Evolutionary conservation across 2,888 invertebrate genomes (phyloP).

Genomic region (Physocephala rufipes): DNA sequence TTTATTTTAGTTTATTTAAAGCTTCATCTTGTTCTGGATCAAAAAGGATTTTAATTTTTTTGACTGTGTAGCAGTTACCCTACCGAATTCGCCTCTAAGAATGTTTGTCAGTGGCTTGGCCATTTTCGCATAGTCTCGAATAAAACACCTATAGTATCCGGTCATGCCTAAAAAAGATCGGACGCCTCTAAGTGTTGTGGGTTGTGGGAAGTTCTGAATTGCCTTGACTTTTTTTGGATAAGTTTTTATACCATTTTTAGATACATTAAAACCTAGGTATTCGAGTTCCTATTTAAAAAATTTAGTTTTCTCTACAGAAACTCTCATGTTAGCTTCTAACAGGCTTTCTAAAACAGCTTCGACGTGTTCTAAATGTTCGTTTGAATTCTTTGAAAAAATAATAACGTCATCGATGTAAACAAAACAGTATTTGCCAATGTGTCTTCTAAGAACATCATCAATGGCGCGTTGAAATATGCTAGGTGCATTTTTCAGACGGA

Average conservation of each 20-base stretch:
- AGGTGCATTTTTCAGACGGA: conserved; percentile 37
- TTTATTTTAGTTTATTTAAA: background rate
- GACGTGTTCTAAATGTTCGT: conserved; percentile 34
- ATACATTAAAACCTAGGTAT: conserved; percentile 42
- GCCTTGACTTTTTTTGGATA: conserved; percentile 43
- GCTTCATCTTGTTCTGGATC: conserved; percentile 35
- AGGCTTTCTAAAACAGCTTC: conserved; percentile 33
- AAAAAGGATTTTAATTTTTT: conserved; percentile 57
- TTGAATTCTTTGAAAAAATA: conserved; percentile 33
- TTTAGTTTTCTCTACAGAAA: conserved; percentile 36
- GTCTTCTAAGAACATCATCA: conserved; percentile 33
- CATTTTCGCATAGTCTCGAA: conserved; percentile 40
- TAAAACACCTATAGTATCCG: conserved; percentile 25
- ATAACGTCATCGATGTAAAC: conserved; percentile 40
- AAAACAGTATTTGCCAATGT: conserved; percentile 37
- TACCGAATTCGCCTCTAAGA: conserved; percentile 41
- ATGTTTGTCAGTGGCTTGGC: conserved; percentile 43
- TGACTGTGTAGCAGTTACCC: conserved; percentile 43
- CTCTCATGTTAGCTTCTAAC: conserved; percentile 40
- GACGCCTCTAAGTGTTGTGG: conserved; percentile 43
- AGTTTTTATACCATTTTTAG: conserved; percentile 40
- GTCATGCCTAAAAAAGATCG: conserved; percentile 42
- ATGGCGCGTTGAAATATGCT: conserved; percentile 34
- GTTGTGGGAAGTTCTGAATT: conserved; percentile 41
- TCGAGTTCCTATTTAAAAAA: conserved; percentile 44